These are phyloP conservation scores for Pitta sordida DNA, from an alignment of 2,113 vertebrate genomes.

Conservation along the genomic window DNA sequence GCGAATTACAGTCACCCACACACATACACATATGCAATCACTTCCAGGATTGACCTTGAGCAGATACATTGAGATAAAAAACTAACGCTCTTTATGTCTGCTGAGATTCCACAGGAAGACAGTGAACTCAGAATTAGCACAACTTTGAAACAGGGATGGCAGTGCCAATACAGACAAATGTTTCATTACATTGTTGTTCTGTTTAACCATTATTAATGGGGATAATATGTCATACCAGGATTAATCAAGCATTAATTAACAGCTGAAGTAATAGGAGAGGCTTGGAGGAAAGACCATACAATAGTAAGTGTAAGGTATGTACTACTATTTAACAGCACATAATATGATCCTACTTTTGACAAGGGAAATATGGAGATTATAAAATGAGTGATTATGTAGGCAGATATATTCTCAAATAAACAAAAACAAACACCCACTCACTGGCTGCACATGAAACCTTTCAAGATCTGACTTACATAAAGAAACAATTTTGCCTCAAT, in stretches of 20 bases:
- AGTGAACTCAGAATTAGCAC: background rate
- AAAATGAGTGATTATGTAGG: background rate
- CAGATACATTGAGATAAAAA: background rate
- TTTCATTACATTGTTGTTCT: background rate
- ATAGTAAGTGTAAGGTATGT: background rate
- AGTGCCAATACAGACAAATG: background rate
- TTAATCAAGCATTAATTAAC: background rate
- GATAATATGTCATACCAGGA: background rate
- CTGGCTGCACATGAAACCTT: background rate
- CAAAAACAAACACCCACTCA: background rate
- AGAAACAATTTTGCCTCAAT: background rate
- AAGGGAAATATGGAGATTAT: background rate
- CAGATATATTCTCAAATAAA: slow-evolving; percentile 11
- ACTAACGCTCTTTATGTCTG: background rate
- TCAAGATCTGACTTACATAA: background rate
- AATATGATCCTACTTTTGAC: background rate
- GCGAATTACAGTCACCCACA: background rate
- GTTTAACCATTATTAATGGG: background rate
- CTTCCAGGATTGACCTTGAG: background rate
- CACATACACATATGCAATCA: rapidly evolving
- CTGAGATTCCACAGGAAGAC: background rate
- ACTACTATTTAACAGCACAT: background rate
- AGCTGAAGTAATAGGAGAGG: background rate
- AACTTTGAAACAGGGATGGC: background rate
- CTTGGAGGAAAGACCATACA: background rate